phyloP scores from a whole-genome alignment of 2,888 invertebrate species.

The Adelognathus sp. region DNA sequence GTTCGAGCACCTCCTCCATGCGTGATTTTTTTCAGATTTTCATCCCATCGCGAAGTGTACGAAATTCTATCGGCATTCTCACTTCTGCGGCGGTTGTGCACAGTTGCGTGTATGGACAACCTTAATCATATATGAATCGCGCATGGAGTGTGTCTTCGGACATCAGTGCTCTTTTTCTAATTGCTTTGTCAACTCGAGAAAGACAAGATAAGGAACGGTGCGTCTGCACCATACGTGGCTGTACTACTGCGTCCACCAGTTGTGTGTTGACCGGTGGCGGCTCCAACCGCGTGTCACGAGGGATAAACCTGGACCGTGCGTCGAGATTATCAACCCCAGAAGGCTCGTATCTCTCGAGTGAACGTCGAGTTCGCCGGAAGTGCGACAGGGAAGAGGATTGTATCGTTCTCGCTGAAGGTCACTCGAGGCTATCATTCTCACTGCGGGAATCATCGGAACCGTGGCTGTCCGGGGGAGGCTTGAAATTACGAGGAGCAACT shows the following conservation, averaged over 20 bases:
- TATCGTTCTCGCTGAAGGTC: conserved; percentile 58
- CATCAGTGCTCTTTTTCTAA: neutral
- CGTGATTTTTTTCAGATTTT: too few species aligned
- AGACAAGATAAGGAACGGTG: neutral
- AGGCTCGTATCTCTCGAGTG: conserved; percentile 72
- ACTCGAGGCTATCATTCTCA: conserved; percentile 58
- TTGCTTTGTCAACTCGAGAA: neutral
- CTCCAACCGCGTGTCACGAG: neutral
- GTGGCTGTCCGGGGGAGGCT: conserved; percentile 38
- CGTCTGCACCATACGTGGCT: conserved; percentile 10
- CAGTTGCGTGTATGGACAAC: too few species aligned
- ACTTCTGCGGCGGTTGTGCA: too few species aligned
- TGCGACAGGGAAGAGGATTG: conserved; percentile 12
- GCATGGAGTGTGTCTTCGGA: neutral
- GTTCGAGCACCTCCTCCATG: too few species aligned
- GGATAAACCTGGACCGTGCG: conserved; percentile 45
- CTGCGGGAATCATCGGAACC: conserved; percentile 30
- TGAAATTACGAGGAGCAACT: conserved; percentile 40
- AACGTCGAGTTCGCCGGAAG: conserved; percentile 34
- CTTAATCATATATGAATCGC: neutral
- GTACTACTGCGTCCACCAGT: neutral
- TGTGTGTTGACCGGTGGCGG: conserved; percentile 14
- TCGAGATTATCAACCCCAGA: conserved; percentile 75
- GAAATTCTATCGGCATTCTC: too few species aligned
- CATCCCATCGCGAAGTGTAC: too few species aligned